These are phyloP conservation scores for Grapholita molesta DNA, from an alignment of 1,140 invertebrate genomes.

Conservation along the genomic window DNA sequence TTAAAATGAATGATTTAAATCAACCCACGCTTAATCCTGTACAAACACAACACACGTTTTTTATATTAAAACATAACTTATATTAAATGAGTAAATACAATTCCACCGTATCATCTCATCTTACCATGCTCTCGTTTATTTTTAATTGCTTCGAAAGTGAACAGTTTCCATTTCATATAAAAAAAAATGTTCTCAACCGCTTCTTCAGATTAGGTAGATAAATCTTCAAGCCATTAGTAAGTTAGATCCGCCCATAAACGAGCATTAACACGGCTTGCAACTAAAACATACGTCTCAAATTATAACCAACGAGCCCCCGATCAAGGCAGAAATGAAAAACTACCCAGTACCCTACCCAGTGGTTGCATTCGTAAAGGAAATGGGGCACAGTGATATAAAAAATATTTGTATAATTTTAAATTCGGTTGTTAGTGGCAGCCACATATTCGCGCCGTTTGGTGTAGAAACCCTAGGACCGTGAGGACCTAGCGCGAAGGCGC, in stretches of 20 bases:
- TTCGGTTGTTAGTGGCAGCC: too few relatives aligned
- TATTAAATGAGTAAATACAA: too few relatives aligned
- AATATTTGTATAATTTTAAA: too few relatives aligned
- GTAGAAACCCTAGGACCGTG: too few relatives aligned
- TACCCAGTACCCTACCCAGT: neutral
- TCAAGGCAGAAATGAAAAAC: conserved; percentile 46
- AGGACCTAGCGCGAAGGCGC: too few relatives aligned
- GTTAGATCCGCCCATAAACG: conserved; percentile 3
- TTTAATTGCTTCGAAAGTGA: too few relatives aligned
- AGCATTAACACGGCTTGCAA: neutral
- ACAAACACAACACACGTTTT: too few relatives aligned
- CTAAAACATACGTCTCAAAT: conserved; percentile 1
- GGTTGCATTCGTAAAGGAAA: neutral
- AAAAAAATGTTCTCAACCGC: neutral
- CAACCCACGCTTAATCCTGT: too few relatives aligned
- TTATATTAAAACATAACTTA: too few relatives aligned
- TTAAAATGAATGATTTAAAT: too few relatives aligned
- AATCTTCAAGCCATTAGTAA: neutral
- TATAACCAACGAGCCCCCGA: conserved; percentile 27
- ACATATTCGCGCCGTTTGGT: too few relatives aligned
- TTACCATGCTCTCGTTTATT: neutral
- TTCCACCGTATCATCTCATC: too few relatives aligned
- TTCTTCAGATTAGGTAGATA: neutral
- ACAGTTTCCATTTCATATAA: neutral
- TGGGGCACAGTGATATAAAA: neutral